A percentile compares a stretch with the other conserved stretches of the same genome.
Conservation (phyloP, 2,797 vertebrate species). For the Varecia variegata region DNA sequence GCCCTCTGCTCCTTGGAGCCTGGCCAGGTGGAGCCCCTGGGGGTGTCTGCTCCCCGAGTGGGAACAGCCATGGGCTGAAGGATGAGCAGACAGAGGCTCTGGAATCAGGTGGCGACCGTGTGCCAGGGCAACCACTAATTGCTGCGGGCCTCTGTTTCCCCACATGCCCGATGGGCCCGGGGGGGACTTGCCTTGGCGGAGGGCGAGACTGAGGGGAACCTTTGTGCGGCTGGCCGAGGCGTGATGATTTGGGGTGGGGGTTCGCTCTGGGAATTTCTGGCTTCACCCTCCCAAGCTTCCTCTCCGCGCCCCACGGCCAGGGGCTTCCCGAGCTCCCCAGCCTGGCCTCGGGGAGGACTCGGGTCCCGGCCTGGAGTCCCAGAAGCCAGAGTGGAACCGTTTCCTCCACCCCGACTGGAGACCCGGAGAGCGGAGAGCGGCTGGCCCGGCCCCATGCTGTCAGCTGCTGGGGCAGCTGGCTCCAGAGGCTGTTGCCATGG, state of each 20-base stretch:
- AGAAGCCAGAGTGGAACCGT: conserved; percentile 73
- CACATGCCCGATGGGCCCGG: fast-evolving
- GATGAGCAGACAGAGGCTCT: fast-evolving
- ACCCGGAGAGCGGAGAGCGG: conserved; percentile 47
- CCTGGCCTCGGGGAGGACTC: not conserved
- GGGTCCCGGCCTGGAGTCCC: conserved; percentile 66
- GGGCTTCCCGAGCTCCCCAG: fast-evolving
- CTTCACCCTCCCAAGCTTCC: not conserved
- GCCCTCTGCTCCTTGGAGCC: not conserved
- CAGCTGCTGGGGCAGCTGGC: conserved; percentile 74
- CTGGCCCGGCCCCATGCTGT: conserved; percentile 69
- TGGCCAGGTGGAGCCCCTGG: not conserved
- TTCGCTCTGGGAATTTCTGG: not conserved
- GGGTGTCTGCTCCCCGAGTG: not conserved
- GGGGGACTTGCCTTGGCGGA: not conserved
- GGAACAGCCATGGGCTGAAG: not conserved
- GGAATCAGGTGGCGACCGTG: not conserved
- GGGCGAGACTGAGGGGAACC: not conserved
- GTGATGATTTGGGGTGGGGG: not conserved
- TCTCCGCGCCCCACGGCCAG: conserved; percentile 1
- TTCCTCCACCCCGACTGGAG: conserved; percentile 74
- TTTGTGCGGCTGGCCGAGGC: fast-evolving
- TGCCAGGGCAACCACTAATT: fast-evolving
- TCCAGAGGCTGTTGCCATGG: conserved; percentile 63
- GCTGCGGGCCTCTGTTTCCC: fast-evolving